Evolutionary conservation across 2,888 invertebrate genomes (phyloP), one percentile per base, ranked within the genome.

Genomic region (Leucania comma): DNA sequence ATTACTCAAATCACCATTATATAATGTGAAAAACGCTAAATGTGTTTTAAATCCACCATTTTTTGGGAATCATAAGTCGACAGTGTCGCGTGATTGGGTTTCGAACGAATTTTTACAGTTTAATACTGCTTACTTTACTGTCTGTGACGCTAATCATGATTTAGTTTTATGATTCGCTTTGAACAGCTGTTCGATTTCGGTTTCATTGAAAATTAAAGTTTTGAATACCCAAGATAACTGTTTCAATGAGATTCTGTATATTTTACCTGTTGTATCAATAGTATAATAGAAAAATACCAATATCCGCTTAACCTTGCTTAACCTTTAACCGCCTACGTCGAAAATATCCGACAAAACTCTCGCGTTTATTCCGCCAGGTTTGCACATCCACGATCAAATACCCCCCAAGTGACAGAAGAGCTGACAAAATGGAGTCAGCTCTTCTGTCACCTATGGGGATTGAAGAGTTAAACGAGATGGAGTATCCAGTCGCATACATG

Each of bases 21-120:
- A 46, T 68, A 66, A 72, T 72, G 48, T 79, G 68, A 68, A 72
- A 59, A 73, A 82, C 68, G 64, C 65, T 75, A 75, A 84, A 77
- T 73, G 66, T 74, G 73, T 83, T 83, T 78, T 71, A 84, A 82
- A 84, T 72, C 48, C 70, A 75, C 65, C 57, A 67, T 58, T 74
- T 80, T 71, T 68, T 66, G 29, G 72, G 68, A 71, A 70, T 64
- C 67, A 32, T 81, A 70, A 74, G 71, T 50, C 67, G 56, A 83
- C 72, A 63, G 58, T 68, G 72, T 82, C 72, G 82, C 82, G 82
- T 82, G 82, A 64, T 83, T 72, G 64, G 35, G 51, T 53, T 42
- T 20, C 58, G 60, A 81, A 53, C 67, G 71, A 69, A 9, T 68
- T 81, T 80, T 82, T 73, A 81, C 75, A 66, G 74, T 72, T 68